Base-by-base conservation (phyloP, 1,140 invertebrate genomes). In the Wasmannia auropunctata region DNA sequence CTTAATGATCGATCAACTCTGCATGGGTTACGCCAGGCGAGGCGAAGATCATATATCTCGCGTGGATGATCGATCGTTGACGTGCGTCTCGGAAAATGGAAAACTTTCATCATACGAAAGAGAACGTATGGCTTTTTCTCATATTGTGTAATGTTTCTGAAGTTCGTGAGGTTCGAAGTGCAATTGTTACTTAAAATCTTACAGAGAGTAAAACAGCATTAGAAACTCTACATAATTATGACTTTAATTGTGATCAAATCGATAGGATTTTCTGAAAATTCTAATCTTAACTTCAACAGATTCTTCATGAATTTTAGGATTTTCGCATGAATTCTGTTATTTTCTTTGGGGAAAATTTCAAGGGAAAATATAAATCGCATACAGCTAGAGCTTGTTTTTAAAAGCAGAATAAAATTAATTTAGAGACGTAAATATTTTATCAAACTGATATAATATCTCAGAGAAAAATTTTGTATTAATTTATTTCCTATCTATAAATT, bases 1-100 rank as follows among this genome's bases (percentile, higher is more conserved):
- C 76, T 89, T 83, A 86, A 89, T 88, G 81, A 88, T 88, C 88
- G 87, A 89, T 89, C 65, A 62, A 51, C 76, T 75, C 25, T 67
- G 58, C 51, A 86, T 67, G 51, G n/a, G 25, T 79, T 51, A 60
- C 65, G 37, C 40, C 65, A 86, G 11, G 58, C 19, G 40, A 83
- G 37, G 67, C 63, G 11, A 54, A 85, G 43, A 88, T 88, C 62
- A 58, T 85, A 80, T 79, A 60, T 80, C 31, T 22, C 16, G 51
- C 62, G n/a, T 46, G 28, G 28, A 28, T 70, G 46, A 87, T 88
- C 86, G 87, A 88, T 87, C 43, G 34, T 46, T 40, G 34, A 49
- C 25, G 37, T 10, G 6, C 4, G 22, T 16, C 14, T 28, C 19
- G 37, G 34, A 72, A 81, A 43, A 72, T 43, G 65, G 7, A 43